Conservation (phyloP, 2,888 invertebrate genomes). For the Caenorhabditis sp. region DNA sequence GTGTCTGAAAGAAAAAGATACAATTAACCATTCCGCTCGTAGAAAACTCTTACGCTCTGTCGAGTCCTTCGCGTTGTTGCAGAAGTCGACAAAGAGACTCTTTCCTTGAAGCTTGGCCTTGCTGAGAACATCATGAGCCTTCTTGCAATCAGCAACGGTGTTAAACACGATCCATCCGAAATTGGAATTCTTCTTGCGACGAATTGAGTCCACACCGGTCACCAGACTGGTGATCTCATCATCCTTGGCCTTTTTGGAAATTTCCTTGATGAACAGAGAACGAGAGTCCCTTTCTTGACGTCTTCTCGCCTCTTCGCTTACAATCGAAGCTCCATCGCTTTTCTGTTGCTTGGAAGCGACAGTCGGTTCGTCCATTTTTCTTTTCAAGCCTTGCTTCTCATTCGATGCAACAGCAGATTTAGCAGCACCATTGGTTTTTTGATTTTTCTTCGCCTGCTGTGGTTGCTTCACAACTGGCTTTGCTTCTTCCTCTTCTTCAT, state of each 20-base stretch:
- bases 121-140: slow-evolving; percentile 62
- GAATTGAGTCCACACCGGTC: slow-evolving; percentile 70
- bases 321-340: slow-evolving; percentile 45
- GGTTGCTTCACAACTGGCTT: slow-evolving; percentile 31
- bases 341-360: slow-evolving; percentile 53
- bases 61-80: slow-evolving; percentile 63
- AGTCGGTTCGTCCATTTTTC: slow-evolving; percentile 66
- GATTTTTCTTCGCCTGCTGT: slow-evolving; percentile 10
- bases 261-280: slow-evolving; percentile 76
- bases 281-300: slow-evolving; percentile 73
- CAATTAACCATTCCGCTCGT: no score
- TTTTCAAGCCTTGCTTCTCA: slow-evolving; percentile 54
- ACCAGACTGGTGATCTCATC: slow-evolving; percentile 46
- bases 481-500: slow-evolving; percentile 58
- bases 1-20: slow-evolving; percentile 21
- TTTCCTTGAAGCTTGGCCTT: slow-evolving; percentile 64
- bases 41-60: slow-evolving; percentile 39
- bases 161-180: slow-evolving; percentile 77
- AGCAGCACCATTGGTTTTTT: slow-evolving; percentile 1
- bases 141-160: slow-evolving; percentile 70
- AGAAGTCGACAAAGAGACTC: slow-evolving; percentile 72
- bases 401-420: not conserved
- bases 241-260: slow-evolving; percentile 69
- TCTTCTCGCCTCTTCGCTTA: slow-evolving; percentile 75
- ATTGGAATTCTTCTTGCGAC: slow-evolving; percentile 65